Percentiles rank a stretch among this genome's conserved stretches.
phyloP scores from a whole-genome alignment of 1,140 invertebrate genomes.

The Marisa cornuarietis region DNA sequence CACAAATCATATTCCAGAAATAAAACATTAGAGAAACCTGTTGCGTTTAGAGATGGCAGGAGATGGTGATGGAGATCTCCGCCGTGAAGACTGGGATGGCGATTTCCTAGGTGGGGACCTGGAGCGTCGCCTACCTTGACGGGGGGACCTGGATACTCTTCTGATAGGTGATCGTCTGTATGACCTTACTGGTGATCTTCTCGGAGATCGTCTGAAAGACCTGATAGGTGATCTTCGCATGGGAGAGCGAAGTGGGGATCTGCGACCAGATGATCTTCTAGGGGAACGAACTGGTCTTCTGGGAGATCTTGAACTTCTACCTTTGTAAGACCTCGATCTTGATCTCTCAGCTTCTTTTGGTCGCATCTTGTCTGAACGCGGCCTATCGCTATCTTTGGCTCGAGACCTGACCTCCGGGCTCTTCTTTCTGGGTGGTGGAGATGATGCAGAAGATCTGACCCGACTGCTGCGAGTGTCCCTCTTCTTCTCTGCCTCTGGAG shows the following conservation, averaged over 20 bases:
- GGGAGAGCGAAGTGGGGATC: slow-evolving; percentile 20
- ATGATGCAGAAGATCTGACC: slow-evolving; percentile 22
- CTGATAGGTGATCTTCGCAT: slow-evolving; percentile 20
- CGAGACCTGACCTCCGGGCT: slow-evolving; percentile 1
- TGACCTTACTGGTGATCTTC: not conserved
- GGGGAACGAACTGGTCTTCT: slow-evolving; percentile 29
- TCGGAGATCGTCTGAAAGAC: slow-evolving; percentile 22
- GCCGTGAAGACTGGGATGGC: slow-evolving; percentile 6
- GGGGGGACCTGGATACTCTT: not conserved
- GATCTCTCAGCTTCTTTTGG: slow-evolving; percentile 7
- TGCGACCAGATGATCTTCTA: slow-evolving; percentile 23
- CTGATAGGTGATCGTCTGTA: not conserved
- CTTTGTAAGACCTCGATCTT: slow-evolving; percentile 12
- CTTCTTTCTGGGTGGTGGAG: slow-evolving; percentile 23
- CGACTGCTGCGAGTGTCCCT: not conserved
- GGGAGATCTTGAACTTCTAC: slow-evolving; percentile 31
- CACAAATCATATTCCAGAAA: too few species aligned
- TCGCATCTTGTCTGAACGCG: not conserved
- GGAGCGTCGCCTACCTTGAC: not conserved
- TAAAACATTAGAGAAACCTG: too few species aligned
- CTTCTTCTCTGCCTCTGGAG: slow-evolving; percentile 14
- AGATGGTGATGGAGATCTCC: not conserved
- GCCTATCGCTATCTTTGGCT: not conserved
- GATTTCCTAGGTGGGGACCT: slow-evolving; percentile 9
- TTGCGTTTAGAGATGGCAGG: too few species aligned